Base-by-base conservation (phyloP, 2,888 invertebrate species). In the Gasteruption jaculator region DNA sequence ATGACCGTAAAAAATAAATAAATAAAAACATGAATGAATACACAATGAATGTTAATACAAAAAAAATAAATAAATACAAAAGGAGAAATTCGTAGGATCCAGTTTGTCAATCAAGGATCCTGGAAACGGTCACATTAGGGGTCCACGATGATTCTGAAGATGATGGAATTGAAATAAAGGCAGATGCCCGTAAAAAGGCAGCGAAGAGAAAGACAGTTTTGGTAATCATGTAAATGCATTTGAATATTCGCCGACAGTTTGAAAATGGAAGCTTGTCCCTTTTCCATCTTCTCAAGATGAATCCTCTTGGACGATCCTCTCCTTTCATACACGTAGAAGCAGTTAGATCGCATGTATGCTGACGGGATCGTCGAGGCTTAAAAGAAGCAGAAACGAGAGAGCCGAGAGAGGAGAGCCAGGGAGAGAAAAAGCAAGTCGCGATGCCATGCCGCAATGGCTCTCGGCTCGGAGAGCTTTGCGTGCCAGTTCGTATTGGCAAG, bases 401-500 rank as follows among this genome's bases (percentile, higher is more conserved):
- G 14, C 5, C 20, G n/a, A 11, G 10, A 24, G 20, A 5, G 14
- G 20, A 38, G 30, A 30, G 20, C n/a, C 4, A 38, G 32, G 31
- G 29, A 14, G 29, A 41, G 12, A 25, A 20, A 14, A 5, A 7
- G n/a, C 22, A 34, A 34, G 24, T 8, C 22, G 11, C 12, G 15
- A n/a, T 38, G 45, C 43, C 40, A 48, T 49, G 50, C 45, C 45
- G 45, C 41, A n/a, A n/a, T n/a, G 45, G 26, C 40, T n/a, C n/a
- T n/a, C n/a, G 51, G 54, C 58, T 57, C 46, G 51, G 54, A 58
- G 63, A n/a, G n/a, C n/a, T 52, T 62, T 58, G 64, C 64, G 64
- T 63, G 64, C 56, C 52, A 56, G 52, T 57, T 57, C 57, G 54
- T 54, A 59, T 65, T 61, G 60, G 51, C 60, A 57, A 57, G 66